Conservation (phyloP, 1,140 invertebrate genomes). For the Eulimnadia texana region DNA sequence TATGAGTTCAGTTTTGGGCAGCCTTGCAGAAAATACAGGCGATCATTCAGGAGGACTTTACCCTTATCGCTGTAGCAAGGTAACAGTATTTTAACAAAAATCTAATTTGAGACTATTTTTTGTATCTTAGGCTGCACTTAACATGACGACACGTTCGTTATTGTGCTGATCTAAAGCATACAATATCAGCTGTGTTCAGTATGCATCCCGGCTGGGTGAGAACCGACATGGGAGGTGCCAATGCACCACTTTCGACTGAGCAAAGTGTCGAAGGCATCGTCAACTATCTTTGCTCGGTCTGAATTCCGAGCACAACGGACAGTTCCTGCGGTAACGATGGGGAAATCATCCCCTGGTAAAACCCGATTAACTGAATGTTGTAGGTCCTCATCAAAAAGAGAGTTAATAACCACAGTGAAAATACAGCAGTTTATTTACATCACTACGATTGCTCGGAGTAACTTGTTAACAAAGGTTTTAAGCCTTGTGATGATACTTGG, state of each 20-base stretch:
- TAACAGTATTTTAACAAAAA: neutral
- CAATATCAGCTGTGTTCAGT: slow-evolving; percentile 51
- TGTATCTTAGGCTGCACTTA: slow-evolving; percentile 56
- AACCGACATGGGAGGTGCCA: slow-evolving; percentile 25
- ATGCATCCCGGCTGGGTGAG: slow-evolving; percentile 52
- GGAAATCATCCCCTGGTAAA: slow-evolving; percentile 54
- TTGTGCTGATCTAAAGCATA: slow-evolving; percentile 55
- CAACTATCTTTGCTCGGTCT: slow-evolving; percentile 41
- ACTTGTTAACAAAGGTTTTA: too few species aligned
- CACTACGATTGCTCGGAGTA: too few species aligned
- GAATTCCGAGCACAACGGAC: slow-evolving; percentile 48
- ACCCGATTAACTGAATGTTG: too few species aligned
- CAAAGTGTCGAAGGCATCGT: slow-evolving; percentile 48
- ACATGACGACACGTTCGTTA: slow-evolving; percentile 71
- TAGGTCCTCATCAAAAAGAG: too few species aligned
- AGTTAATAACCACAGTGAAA: too few species aligned
- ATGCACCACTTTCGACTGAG: slow-evolving; percentile 53
- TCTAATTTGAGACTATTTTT: neutral
- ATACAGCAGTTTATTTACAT: too few species aligned
- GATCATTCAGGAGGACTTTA: neutral
- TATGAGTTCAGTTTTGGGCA: slow-evolving; percentile 66
- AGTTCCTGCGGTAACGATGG: slow-evolving; percentile 62
- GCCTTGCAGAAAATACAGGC: slow-evolving; percentile 34
- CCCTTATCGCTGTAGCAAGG: slow-evolving; percentile 15
- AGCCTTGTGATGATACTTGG: neutral